These are phyloP conservation scores for Zootoca vivipara DNA, from an alignment of 2,113 vertebrate genomes.

Conservation along the genomic window DNA sequence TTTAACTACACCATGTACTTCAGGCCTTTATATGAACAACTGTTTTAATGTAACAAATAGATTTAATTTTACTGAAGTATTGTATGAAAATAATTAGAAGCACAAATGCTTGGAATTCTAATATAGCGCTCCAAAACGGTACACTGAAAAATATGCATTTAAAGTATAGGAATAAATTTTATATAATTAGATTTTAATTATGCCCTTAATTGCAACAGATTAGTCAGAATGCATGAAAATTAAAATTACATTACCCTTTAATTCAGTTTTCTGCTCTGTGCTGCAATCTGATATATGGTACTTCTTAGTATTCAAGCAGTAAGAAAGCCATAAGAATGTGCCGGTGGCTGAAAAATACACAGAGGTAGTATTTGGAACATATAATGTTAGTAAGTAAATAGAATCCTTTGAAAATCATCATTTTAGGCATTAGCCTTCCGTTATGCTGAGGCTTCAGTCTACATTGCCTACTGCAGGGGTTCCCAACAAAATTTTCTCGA, in stretches of 20 bases:
- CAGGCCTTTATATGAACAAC: background rate
- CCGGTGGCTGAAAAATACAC: background rate
- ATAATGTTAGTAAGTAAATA: background rate
- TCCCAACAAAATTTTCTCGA: too few species aligned
- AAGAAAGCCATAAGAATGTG: background rate
- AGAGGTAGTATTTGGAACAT: background rate
- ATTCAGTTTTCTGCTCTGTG: constrained; percentile 17
- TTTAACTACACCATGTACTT: background rate
- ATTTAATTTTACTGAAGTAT: constrained; percentile 25
- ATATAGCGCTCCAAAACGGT: constrained; percentile 13
- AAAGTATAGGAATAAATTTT: constrained; percentile 30
- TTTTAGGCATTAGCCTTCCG: constrained; percentile 5
- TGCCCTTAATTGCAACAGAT: constrained; percentile 13
- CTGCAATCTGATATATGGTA: background rate
- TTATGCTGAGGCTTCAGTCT: background rate
- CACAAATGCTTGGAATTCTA: constrained; percentile 4
- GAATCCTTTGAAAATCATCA: constrained; percentile 39
- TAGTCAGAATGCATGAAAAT: constrained; percentile 9
- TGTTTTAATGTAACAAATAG: background rate
- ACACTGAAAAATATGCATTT: constrained; percentile 27
- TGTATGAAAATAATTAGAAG: constrained; percentile 25
- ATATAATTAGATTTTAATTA: constrained; percentile 30
- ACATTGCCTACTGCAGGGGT: background rate
- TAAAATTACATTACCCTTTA: constrained; percentile 12
- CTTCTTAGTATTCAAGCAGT: background rate